These are phyloP conservation scores for Tenthredo distinguenda DNA, from an alignment of 2,888 invertebrate genomes.

Conservation along the genomic window DNA sequence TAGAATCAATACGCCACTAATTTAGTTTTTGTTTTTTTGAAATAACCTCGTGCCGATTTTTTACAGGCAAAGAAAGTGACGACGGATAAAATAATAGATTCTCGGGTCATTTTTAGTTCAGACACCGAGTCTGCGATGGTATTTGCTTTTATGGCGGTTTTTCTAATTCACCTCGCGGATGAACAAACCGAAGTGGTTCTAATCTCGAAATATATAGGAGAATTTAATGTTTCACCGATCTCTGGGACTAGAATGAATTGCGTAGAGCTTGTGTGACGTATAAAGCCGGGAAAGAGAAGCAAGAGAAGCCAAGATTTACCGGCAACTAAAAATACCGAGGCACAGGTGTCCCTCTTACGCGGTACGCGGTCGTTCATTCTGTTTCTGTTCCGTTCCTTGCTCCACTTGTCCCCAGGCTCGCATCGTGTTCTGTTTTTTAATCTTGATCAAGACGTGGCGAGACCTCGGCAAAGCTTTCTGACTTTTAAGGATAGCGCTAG, in stretches of 20 bases:
- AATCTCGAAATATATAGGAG: neutral
- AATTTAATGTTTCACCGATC: constrained; percentile 25
- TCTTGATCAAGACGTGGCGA: constrained; percentile 1
- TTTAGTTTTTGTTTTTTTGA: neutral
- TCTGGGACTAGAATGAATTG: constrained; percentile 14
- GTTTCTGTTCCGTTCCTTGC: constrained; percentile 21
- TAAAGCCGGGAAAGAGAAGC: constrained; percentile 1
- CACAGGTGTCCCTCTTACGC: constrained; percentile 41
- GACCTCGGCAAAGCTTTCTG: neutral
- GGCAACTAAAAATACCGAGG: constrained; percentile 30
- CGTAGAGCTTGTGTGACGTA: constrained; percentile 35
- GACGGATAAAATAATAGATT: neutral
- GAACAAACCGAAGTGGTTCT: neutral
- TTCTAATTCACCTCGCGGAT: neutral
- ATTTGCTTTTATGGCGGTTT: neutral
- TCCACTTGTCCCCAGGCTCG: constrained; percentile 29
- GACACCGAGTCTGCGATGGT: neutral
- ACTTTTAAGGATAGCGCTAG: neutral
- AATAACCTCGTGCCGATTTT: neutral
- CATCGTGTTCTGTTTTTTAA: constrained; percentile 22
- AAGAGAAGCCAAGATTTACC: constrained; percentile 38
- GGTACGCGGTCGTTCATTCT: constrained; percentile 39
- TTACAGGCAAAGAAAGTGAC: neutral
- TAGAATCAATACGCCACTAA: neutral
- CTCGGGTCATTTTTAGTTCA: neutral